phyloP scores from a whole-genome alignment of 2,113 vertebrate species.

The Cariama cristata region DNA sequence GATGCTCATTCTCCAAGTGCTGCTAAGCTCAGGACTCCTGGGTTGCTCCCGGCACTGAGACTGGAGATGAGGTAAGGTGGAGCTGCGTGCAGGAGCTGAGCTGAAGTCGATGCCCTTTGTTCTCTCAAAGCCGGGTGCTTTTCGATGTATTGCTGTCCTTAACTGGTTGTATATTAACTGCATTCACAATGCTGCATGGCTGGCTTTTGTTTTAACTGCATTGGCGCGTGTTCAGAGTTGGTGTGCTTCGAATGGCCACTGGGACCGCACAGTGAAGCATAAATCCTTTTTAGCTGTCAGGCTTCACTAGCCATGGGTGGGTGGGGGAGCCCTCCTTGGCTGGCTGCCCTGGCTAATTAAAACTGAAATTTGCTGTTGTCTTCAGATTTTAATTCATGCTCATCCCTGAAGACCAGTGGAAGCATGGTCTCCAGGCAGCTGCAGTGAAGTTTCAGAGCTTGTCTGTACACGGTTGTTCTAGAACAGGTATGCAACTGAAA shows the following conservation, averaged over 20 bases:
- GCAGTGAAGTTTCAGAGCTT: constrained; percentile 26
- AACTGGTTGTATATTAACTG: constrained; percentile 32
- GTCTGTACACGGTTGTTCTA: not conserved
- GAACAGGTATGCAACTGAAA: not conserved
- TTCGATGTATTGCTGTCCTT: not conserved
- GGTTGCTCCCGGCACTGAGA: not conserved
- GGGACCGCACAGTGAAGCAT: not conserved
- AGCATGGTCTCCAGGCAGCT: constrained; percentile 4
- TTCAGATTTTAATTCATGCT: constrained; percentile 48
- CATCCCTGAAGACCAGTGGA: not conserved
- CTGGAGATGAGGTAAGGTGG: constrained; percentile 56
- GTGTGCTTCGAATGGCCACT: constrained; percentile 1
- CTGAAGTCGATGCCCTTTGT: not conserved
- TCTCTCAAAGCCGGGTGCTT: not conserved
- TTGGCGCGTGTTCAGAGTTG: not conserved
- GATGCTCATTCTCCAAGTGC: constrained; percentile 23
- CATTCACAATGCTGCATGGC: constrained; percentile 19
- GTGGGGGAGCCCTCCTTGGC: constrained; percentile 35
- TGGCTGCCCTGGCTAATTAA: constrained; percentile 50
- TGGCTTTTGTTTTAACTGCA: not conserved
- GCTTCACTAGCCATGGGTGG: not conserved
- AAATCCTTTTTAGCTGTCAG: constrained; percentile 29
- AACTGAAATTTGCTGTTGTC: constrained; percentile 54
- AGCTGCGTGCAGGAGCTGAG: not conserved
- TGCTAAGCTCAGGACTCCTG: constrained; percentile 42